Percentiles rank a stretch among this genome's conserved stretches.
These are phyloP conservation scores for Pimephales promelas DNA, from an alignment of 2,113 vertebrate genomes.

Conservation along the genomic window DNA sequence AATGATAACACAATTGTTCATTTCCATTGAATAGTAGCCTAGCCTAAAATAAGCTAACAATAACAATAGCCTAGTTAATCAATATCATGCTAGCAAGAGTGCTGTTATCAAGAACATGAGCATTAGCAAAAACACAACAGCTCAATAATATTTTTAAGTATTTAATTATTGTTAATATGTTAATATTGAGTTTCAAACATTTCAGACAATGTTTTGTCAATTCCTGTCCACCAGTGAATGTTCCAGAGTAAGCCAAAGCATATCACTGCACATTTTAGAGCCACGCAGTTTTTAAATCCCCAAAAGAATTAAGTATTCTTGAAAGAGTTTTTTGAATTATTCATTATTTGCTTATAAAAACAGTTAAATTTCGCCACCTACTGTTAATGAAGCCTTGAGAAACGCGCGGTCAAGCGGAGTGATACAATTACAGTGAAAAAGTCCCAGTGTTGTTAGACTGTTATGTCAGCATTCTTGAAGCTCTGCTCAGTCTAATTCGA, in stretches of 20 bases:
- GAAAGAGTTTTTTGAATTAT: background rate
- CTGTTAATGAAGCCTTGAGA: background rate
- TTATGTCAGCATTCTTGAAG: no score
- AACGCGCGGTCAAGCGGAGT: no score
- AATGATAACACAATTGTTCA: no score
- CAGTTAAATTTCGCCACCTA: background rate
- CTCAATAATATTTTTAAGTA: no score
- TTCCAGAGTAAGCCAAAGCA: background rate
- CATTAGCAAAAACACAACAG: no score
- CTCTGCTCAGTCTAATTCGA: no score
- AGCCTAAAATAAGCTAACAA: background rate
- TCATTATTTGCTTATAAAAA: background rate
- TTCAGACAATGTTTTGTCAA: background rate
- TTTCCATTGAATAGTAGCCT: no score
- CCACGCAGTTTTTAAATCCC: background rate
- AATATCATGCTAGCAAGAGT: background rate
- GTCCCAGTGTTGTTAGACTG: no score
- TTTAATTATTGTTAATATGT: no score
- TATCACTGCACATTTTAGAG: background rate
- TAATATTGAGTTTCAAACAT: background rate
- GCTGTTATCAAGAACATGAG: background rate
- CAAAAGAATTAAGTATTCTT: background rate
- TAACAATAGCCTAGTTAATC: background rate
- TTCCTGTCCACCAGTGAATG: background rate
- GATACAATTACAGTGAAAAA: no score